phyloP scores from a whole-genome alignment of 37 sponge, comb jelly and placozoan species.

The Diacarnus erythraeanus region DNA sequence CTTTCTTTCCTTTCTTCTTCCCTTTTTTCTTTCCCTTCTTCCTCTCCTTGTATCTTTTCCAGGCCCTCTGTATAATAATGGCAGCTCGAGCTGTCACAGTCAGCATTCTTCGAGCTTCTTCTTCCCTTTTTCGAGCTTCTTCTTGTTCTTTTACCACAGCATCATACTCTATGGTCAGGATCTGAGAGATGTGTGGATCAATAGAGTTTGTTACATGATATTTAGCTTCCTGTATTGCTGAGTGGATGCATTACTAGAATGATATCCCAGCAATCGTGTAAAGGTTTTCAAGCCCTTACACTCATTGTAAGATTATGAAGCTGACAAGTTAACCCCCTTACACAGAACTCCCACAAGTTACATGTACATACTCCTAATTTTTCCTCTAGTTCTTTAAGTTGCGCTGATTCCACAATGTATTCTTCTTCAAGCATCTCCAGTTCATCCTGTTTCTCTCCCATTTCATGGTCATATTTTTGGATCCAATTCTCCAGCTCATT shows the following conservation, averaged over 20 bases:
- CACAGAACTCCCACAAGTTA: background rate
- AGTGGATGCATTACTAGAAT: too few relatives aligned
- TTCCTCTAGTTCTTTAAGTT: slow-evolving; percentile 87
- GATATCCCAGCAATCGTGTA: too few relatives aligned
- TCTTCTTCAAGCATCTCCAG: slow-evolving; percentile 67
- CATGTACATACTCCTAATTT: slow-evolving; percentile 50
- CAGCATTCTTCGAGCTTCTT: slow-evolving; percentile 46
- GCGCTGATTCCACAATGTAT: slow-evolving; percentile 69
- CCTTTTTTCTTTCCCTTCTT: slow-evolving; percentile 58
- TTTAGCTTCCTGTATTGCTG: too few relatives aligned
- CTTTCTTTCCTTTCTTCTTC: slow-evolving; percentile 60
- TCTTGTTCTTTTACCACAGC: slow-evolving; percentile 85
- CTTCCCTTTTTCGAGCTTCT: slow-evolving; percentile 73
- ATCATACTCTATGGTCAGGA: slow-evolving; percentile 76
- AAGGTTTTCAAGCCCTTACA: too few relatives aligned
- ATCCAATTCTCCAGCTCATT: slow-evolving; percentile 96
- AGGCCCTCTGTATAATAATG: slow-evolving; percentile 69
- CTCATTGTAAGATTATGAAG: too few relatives aligned
- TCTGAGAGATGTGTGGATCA: slow-evolving; percentile 2
- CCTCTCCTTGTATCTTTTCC: slow-evolving; percentile 61
- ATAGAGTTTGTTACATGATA: background rate
- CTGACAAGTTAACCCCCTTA: background rate
- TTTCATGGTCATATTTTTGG: slow-evolving; percentile 88
- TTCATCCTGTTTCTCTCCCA: slow-evolving; percentile 90
- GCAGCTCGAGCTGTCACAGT: slow-evolving; percentile 63